Evolutionary conservation across 30 jellyfish, hydroid and myxozoan genomes (phyloP), one percentile per base, ranked within the genome.

Genomic region (Cassiopea xamachana): DNA sequence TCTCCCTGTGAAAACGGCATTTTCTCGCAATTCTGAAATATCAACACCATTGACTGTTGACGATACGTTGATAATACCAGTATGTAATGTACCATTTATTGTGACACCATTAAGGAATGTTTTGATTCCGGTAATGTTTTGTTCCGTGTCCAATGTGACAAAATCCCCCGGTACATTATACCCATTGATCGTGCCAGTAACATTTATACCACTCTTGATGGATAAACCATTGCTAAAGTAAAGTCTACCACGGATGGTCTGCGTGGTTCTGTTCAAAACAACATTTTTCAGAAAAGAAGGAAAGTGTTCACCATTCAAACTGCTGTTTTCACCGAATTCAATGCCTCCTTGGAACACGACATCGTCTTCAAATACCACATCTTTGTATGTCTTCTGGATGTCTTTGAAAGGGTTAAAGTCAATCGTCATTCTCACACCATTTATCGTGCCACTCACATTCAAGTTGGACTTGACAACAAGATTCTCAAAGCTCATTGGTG

Each of bases 31-130:
- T 47, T 95, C 97, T 44, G 97, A 95, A 10, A 95, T 51, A 70
- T 91, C 97, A 6, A 95, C 85, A 7, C 93, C 98, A 68, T 95
- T 88, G 17, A 95, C 97, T 1, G 97, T 90, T 45, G 77, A 73
- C 48, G 86, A 43, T 7, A 88, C 94, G 72, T 59, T 75, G 77
- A 89, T 82, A 27, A 83, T 43, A 51, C 76, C 86, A 48, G 99
- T 43, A 45, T 70, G 45, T 55, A 86, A 76, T 15, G 18, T 59
- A 3, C 92, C 92, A 8, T 81, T 74, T 19, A 91, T 69, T 13
- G 79, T 80, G 43, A 88, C 74, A 18, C 88, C 93, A 46, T 87
- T 75, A 2, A 46, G 44, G 69, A 90, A 94, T 5, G 84, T 61
- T 55, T 94, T 94, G 13, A 44, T 67, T 47, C 98, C 98, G 44